Base-by-base conservation (phyloP, 2,888 invertebrate species). In the Xestia rhomboidea region DNA sequence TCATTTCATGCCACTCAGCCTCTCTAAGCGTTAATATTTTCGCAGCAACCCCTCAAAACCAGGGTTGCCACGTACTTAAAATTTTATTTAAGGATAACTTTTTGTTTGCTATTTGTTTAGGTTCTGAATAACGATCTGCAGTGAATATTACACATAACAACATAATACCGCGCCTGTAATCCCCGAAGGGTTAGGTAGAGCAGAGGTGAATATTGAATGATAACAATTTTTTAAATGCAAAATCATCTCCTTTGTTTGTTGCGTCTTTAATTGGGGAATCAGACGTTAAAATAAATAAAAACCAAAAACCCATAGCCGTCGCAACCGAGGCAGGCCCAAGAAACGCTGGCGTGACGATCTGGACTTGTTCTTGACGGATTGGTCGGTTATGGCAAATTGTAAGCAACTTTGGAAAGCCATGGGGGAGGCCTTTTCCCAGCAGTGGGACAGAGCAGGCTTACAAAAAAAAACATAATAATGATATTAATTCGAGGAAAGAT, bases 11-110 rank as follows among this genome's bases (percentile, higher is more conserved):
- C 85, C 89, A 88, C 88, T 87, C 86, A 80, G 76, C 79, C 74
- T 88, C 89, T 86, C 81, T 85, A 81, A 88, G 91, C 85, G 89
- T 90, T 90, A 91, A 90, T 89, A 89, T 90, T 89, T 88, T 88
- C 90, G 85, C 91, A 88, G 88, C 88, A 85, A 76, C 84, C 88
- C 89, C 77, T 76, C 76, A 84, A 84, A 81, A 57, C 75, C 63
- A 87, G 88, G 85, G 88, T 41, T 88, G 81, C 75, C 78, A 51
- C 34, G n/a, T 76, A 63, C 82, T 78, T 68, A 57, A 18, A 41
- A 51, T 49, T 27, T 57, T 27, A 27, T 70, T 70, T 76, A 24
- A 41, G 2, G 15, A 44, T 18, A 63, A 10, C 10, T 24, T 67
- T 44, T 62, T 57, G 11, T 21, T 30, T 27, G 0, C n/a, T 44